Evolutionary conservation across 1,140 invertebrate species (phyloP), one percentile per base, ranked within the genome.

Genomic region (Apis laboriosa): DNA sequence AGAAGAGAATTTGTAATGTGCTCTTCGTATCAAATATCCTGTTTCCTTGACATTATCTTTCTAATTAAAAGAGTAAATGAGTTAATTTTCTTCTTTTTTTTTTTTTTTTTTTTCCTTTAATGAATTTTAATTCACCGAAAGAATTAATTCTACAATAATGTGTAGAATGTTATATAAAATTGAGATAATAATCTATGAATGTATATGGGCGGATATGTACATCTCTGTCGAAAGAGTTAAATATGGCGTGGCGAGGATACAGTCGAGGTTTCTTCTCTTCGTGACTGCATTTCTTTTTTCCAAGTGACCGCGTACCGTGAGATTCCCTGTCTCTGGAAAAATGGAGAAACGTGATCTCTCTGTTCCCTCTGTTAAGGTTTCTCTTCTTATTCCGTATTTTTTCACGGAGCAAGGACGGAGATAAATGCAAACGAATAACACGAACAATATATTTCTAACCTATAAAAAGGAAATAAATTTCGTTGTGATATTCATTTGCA

Each of bases 251-350:
- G 60, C 7, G n/a, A 63, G n/a, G 60, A 68, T 78, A 71, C 13
- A 58, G n/a, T 60, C 43, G 49, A 55, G 74, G 74, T 61, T 61
- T 43, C 79, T 80, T 55, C 77, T 58, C 56, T 60, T 76, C 77
- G 85, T 86, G 78, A 85, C 85, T 83, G 72, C 13, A 53, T 77
- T 83, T 71, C 66, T 63, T 74, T 73, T 63, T 58, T 72, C 34
- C 49, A 58, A 24, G 58, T 80, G 43, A 66, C 43, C 81, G 55
- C 55, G 49, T 80, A 60, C 72, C 80, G 53, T 77, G 80, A 83
- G 77, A 84, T 88, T 83, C 77, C 49, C 24, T 21, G 43, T 67
- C 84, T 83, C 80, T 77, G 63, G 49, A 84, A 83, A 82, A 82
- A 86, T 63, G n/a, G 34, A 76, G 34, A 75, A 84, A 77, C 63